A percentile compares a stretch with the other conserved stretches of the same genome.
phyloP scores from a whole-genome alignment of 2,113 vertebrate genomes.

The Ascaphus truei region DNA sequence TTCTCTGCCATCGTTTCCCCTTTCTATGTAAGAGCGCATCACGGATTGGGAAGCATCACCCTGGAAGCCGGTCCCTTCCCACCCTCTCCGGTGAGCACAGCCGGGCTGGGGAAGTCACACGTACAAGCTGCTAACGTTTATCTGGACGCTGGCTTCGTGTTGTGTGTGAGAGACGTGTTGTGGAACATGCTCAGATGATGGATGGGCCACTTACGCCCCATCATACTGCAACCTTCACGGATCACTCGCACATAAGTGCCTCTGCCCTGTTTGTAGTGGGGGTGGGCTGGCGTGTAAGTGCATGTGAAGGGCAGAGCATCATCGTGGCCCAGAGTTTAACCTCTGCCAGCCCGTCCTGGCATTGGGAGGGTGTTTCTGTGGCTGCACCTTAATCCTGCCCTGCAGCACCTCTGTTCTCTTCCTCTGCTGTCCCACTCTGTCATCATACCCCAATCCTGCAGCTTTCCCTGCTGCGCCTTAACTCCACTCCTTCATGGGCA shows the following conservation, averaged over 20 bases:
- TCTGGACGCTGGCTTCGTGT: constrained; percentile 4
- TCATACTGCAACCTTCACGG: constrained; percentile 20
- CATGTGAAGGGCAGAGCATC: not conserved
- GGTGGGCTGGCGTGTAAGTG: not conserved
- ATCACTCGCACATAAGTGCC: constrained; percentile 17
- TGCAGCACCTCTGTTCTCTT: too few species aligned
- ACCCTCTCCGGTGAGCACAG: constrained; percentile 1
- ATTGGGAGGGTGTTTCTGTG: too few species aligned
- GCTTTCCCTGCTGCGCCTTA: too few species aligned
- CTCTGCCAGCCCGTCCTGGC: too few species aligned
- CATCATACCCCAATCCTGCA: too few species aligned
- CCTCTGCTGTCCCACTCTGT: too few species aligned
- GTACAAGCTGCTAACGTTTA: constrained; percentile 25
- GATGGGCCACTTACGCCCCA: constrained; percentile 23
- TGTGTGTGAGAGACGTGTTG: constrained; percentile 3
- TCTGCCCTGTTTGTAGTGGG: constrained; percentile 6
- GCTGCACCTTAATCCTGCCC: too few species aligned
- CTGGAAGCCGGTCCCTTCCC: not conserved
- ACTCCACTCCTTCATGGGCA: too few species aligned
- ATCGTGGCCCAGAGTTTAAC: too few species aligned
- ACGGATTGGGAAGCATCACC: not conserved
- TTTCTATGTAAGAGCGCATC: too few species aligned
- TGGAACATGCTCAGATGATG: constrained; percentile 21
- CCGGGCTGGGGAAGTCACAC: constrained; percentile 6
- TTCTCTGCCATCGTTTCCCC: not conserved